Base-by-base conservation (phyloP, 2,113 vertebrate species). In the Mastomys coucha region DNA sequence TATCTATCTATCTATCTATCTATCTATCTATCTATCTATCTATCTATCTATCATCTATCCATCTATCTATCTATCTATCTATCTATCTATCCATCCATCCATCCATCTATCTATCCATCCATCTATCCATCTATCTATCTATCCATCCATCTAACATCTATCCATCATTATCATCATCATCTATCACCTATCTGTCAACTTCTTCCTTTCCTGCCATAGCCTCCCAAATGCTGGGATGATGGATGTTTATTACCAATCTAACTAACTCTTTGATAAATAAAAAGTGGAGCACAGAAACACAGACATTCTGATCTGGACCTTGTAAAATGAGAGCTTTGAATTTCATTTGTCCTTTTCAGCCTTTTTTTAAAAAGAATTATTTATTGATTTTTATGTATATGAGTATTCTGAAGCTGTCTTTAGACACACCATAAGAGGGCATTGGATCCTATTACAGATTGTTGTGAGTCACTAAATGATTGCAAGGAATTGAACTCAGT, bases 181-280 rank as follows among this genome's bases (percentile, higher is more conserved):
- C 56, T 5, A 80, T 33, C 51, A 77, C 20, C 39, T 31, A 49
- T 53, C 8, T 58, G 6, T 22, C 80, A 84, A 31, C 7, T 28
- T 24, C 4, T 60, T 17, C 45, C 12, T 5, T 13, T 60, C 36
- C 56, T 60, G 1, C 22, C 10, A 14, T 26, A 26, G 80, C 11
- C n/a, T 42, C 39, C n/a, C 7, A 28, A 45, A 22, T 65, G 12
- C 82, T 31, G 24, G 26, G 13, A 85, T 85, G n/a, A 45, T 26
- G 31, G 58, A 24, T 31, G 6, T 85, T 8, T 3, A 16, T 85
- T 8, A 80, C 45, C 28, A 53, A 26, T 19, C 56, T 89, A 91
- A 91, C 70, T 60, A 39, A 49, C 42, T 28, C 69, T 78, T 84
- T 87, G 92, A 89, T 84, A 80, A 73, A 63, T 78, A 87, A 89